Conservation (phyloP, 2,113 vertebrate species). For the Salvelinus sp. region DNA sequence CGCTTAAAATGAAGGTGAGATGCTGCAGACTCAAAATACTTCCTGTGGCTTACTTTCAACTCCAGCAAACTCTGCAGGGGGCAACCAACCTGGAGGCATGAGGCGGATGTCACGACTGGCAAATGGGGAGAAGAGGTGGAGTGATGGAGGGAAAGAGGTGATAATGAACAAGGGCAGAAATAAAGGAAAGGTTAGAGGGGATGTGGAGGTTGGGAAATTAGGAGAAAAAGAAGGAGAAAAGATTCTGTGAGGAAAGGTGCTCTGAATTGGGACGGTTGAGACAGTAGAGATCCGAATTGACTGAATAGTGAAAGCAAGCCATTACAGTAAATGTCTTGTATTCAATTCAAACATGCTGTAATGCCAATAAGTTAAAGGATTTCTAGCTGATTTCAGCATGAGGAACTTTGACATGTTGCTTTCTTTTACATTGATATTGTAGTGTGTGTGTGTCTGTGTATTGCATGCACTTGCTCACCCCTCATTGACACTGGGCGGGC, state of each 20-base stretch:
- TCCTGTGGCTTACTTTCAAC: neutral
- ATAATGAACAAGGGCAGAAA: neutral
- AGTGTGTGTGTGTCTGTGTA: neutral
- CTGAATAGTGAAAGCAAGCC: too few species aligned
- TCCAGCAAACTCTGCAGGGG: neutral
- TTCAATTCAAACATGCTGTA: too few species aligned
- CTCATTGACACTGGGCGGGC: too few species aligned
- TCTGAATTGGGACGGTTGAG: too few species aligned
- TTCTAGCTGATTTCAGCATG: too few species aligned
- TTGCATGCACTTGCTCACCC: neutral
- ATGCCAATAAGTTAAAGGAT: too few species aligned
- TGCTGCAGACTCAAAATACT: constrained; percentile 15
- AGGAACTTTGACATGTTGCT: too few species aligned
- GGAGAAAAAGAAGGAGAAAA: neutral
- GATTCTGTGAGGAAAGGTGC: neutral
- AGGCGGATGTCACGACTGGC: neutral
- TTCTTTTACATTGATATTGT: neutral
- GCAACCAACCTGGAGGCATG: neutral
- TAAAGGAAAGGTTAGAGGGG: neutral
- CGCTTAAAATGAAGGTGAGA: constrained; percentile 17
- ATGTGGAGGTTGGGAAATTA: constrained; percentile 6
- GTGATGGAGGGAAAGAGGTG: neutral
- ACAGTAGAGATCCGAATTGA: too few species aligned
- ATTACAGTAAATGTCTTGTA: too few species aligned
- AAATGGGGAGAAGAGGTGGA: neutral